Evolutionary conservation across 2,113 vertebrate genomes (phyloP).

Genomic region (Phaetusa simplex): DNA sequence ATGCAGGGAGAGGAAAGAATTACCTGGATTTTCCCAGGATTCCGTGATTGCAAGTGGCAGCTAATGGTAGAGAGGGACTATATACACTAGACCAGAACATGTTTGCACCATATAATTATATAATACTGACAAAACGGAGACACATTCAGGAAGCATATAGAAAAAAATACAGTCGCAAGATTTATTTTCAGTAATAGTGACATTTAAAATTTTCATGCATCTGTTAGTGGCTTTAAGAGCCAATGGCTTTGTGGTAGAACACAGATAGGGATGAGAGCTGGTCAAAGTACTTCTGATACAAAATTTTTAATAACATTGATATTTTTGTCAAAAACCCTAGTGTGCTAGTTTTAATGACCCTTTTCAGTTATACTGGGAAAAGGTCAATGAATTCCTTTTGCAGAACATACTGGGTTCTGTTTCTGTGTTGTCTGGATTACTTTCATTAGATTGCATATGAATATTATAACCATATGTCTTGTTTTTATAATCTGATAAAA

Average conservation of each 20-base stretch:
- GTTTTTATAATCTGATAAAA: background rate
- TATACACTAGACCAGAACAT: fast-evolving
- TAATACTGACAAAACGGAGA: background rate
- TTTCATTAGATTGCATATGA: background rate
- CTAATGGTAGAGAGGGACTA: background rate
- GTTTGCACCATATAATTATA: background rate
- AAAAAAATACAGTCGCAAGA: background rate
- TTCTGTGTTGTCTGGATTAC: background rate
- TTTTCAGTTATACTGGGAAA: background rate
- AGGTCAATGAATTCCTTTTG: background rate
- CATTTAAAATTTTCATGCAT: background rate
- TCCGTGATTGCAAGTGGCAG: background rate
- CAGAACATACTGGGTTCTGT: background rate
- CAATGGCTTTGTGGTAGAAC: background rate
- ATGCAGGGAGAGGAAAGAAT: background rate
- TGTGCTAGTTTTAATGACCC: background rate
- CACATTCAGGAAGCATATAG: background rate
- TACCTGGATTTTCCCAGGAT: background rate
- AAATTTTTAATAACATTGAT: background rate
- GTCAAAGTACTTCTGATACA: background rate
- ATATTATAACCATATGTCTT: background rate
- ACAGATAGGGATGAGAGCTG: background rate
- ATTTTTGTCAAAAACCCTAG: background rate
- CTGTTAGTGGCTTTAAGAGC: background rate
- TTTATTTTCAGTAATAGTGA: background rate